Conservation (phyloP, 2,888 invertebrate species). For the Eilema depressum region DNA sequence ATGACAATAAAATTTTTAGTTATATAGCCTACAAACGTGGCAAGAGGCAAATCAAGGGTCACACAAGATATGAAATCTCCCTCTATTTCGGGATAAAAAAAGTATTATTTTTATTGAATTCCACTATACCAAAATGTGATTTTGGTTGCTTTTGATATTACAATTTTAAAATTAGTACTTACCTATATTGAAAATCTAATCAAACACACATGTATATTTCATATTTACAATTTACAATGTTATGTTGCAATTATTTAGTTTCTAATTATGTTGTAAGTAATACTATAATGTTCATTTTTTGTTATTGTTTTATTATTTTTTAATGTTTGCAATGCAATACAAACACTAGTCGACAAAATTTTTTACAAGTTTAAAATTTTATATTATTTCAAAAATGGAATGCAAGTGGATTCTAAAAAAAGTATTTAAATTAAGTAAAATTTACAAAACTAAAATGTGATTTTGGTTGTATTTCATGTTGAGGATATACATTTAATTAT, state of each 20-base stretch:
- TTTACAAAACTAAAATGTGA: neutral
- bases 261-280: neutral
- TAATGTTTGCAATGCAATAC: neutral
- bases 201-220: neutral
- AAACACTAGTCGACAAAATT: neutral
- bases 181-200: neutral
- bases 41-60: too few relatives aligned
- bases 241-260: neutral
- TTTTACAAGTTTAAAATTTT: neutral
- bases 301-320: neutral
- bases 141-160: neutral
- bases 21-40: neutral
- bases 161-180: neutral
- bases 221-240: neutral
- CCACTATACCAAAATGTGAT: neutral
- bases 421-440: neutral
- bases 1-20: too few relatives aligned
- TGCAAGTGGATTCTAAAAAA: neutral
- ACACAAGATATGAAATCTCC: too few relatives aligned
- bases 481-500: neutral
- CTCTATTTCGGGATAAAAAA: neutral
- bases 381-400: neutral
- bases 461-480: slow-evolving; percentile 3
- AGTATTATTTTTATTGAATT: neutral
- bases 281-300: neutral